Conservation (phyloP, 2,797 vertebrate genomes). For the Carduelis carduelis region DNA sequence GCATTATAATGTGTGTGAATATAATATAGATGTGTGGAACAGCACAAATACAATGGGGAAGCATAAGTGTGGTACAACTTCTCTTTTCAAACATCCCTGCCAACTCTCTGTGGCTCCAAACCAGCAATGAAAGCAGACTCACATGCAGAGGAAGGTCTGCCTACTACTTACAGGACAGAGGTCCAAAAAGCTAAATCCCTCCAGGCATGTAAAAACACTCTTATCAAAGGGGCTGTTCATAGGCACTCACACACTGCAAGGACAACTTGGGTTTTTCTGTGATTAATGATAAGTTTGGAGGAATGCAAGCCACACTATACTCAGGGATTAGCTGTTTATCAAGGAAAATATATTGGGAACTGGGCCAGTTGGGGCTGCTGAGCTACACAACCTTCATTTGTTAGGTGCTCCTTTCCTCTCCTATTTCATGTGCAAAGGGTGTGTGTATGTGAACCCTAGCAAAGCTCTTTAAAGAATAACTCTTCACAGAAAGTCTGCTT, state of each 20-base stretch:
- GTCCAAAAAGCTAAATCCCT: slow-evolving; percentile 68
- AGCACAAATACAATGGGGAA: neutral
- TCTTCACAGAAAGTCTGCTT: slow-evolving; percentile 32
- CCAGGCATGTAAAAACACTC: slow-evolving; percentile 63
- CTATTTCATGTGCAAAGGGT: neutral
- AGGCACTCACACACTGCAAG: neutral
- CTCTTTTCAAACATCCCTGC: neutral
- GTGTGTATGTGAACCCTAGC: neutral
- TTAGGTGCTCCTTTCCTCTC: slow-evolving; percentile 21
- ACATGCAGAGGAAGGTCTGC: slow-evolving; percentile 15
- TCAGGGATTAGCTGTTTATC: slow-evolving; percentile 59
- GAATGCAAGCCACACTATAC: slow-evolving; percentile 32
- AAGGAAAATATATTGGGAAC: slow-evolving; percentile 50
- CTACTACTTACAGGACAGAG: slow-evolving; percentile 19
- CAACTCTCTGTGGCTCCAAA: neutral
- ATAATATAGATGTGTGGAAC: neutral
- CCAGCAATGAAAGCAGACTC: slow-evolving; percentile 40
- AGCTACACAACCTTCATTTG: slow-evolving; percentile 36
- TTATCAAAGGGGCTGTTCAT: slow-evolving; percentile 70
- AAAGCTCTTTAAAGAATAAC: slow-evolving; percentile 13
- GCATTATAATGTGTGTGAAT: neutral
- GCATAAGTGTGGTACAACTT: neutral
- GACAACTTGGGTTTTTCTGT: slow-evolving; percentile 32
- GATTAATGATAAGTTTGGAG: slow-evolving; percentile 63
- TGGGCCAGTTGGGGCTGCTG: slow-evolving; percentile 21